Evolutionary conservation across 2,113 vertebrate species (phyloP), one percentile per base, ranked within the genome.

Genomic region (Cranoglanis bouderius): DNA sequence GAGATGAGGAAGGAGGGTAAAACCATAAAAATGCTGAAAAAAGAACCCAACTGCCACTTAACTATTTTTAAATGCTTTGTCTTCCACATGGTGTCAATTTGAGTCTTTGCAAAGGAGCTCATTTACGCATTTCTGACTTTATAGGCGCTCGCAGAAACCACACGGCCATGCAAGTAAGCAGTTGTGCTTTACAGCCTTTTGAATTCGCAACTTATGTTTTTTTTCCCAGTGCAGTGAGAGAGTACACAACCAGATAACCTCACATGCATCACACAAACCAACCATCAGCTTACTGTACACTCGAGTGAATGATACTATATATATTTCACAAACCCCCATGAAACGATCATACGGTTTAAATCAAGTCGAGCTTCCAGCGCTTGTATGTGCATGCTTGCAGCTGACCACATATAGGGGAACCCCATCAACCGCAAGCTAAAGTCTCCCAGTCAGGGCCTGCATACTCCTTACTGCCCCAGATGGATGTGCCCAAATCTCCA

Each of bases 21-120:
- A 92, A 86, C 91, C 70, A 91, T 94, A 95, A 95, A 94, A 93
- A 89, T 92, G 90, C 90, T 91, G 82, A 88, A 90, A 85, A 92
- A 87, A 81, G 91, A 86, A 91, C 92, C 88, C 92, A 94, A 93
- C 90, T 92, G 92, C 88, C 92, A 93, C 90, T 92, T 93, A 92
- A 90, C 78, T 93, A 91, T 92, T 93, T 90, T 94, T 93, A 93
- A 93, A 94, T 40, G 92, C 92, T 94, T 94, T 91, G 92, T 94
- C 91, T 94, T 94, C 94, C 95, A 95, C 94, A 94, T 95, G 95
- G 93, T 92, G 93, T 91, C 93, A 94, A 94, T 96, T 95, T 93
- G 92, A 92, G 93, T 94, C 93, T 94, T 94, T 93, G 91, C 13
- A n/a, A 93, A 93, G 92, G 87, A 93, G 93, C 93, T 93, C 94